Evolutionary conservation across 2,888 invertebrate genomes (phyloP).

Genomic region (Psococerastis gibbosa): DNA sequence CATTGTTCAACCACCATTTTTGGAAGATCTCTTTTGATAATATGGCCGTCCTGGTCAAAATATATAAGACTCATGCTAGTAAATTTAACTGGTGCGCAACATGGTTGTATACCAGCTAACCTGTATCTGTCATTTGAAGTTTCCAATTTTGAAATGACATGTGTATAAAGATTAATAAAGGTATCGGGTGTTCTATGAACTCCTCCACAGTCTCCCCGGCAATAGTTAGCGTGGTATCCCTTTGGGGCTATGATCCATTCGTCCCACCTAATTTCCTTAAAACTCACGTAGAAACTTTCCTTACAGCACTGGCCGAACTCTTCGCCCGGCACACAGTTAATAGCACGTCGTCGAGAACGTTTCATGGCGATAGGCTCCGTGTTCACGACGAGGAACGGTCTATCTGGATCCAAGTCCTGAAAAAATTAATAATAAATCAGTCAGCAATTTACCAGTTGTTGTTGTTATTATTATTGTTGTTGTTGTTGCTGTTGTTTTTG

Average conservation of each 20-base stretch:
- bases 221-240: slow-evolving; percentile 87
- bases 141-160: slow-evolving; percentile 67
- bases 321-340: slow-evolving; percentile 54
- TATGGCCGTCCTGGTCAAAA: slow-evolving; percentile 73
- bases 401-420: slow-evolving; percentile 35
- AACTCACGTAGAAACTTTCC: slow-evolving; percentile 79
- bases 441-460: too few species aligned
- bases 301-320: slow-evolving; percentile 63
- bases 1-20: slow-evolving; percentile 95
- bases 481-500: too few species aligned
- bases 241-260: slow-evolving; percentile 84
- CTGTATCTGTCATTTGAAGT: slow-evolving; percentile 63
- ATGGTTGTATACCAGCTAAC: slow-evolving; percentile 64
- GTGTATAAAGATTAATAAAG: slow-evolving; percentile 72
- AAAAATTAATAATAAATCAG: too few species aligned
- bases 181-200: slow-evolving; percentile 60
- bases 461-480: too few species aligned
- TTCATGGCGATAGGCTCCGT: slow-evolving; percentile 44
- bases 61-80: slow-evolving; percentile 84
- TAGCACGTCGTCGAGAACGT: slow-evolving; percentile 44
- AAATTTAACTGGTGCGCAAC: slow-evolving; percentile 83
- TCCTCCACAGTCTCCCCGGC: slow-evolving; percentile 70
- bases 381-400: slow-evolving; percentile 67
- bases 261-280: slow-evolving; percentile 82
- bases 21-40: slow-evolving; percentile 82